These are phyloP conservation scores for Maniola hyperantus DNA, from an alignment of 2,888 invertebrate species.

Conservation along the genomic window DNA sequence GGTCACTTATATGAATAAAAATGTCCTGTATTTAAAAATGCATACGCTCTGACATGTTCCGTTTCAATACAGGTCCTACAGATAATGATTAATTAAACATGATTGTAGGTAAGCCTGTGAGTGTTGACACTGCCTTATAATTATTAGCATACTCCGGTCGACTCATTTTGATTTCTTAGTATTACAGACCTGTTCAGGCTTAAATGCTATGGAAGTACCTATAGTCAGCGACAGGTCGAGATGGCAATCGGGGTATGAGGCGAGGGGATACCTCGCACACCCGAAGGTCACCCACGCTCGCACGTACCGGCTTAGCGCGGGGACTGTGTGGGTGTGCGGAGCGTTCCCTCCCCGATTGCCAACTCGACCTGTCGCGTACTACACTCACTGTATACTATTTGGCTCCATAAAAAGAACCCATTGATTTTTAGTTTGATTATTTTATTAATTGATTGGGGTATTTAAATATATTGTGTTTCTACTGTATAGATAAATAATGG, in stretches of 20 bases:
- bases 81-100: slow-evolving; percentile 13
- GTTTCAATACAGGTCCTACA: slow-evolving; percentile 1
- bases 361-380: too few species aligned
- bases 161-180: slow-evolving; percentile 18
- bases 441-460: slow-evolving; percentile 4
- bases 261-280: too few species aligned
- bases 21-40: not conserved
- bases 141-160: slow-evolving; percentile 11
- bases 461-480: not conserved
- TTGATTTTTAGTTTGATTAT: not conserved
- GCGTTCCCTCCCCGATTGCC: too few species aligned
- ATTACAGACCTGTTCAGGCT: slow-evolving; percentile 12
- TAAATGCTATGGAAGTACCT: not conserved
- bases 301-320: too few species aligned
- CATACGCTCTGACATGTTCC: slow-evolving; percentile 1
- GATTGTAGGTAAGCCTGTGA: slow-evolving; percentile 16
- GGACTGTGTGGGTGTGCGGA: too few species aligned
- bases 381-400: not conserved
- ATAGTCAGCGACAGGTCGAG: too few species aligned
- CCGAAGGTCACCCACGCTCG: too few species aligned
- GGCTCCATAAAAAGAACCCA: not conserved
- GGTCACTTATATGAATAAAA: not conserved
- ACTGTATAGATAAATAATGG: not conserved
- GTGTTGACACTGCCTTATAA: slow-evolving; percentile 20
- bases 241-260: too few species aligned